phyloP scores from a whole-genome alignment of 2,113 vertebrate genomes.

The Tyto alba region DNA sequence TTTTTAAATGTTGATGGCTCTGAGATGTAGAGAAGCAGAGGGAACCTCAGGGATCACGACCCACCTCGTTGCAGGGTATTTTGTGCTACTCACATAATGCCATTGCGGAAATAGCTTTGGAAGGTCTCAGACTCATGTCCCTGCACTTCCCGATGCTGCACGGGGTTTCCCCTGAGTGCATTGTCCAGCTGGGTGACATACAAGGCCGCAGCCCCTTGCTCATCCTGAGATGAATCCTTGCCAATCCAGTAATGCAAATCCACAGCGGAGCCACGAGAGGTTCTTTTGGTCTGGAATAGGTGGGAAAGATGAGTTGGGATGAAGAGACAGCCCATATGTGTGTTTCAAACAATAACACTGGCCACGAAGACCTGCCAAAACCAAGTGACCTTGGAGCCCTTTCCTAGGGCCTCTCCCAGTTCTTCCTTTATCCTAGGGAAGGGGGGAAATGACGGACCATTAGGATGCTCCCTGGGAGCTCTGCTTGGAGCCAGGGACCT shows the following conservation, averaged over 20 bases:
- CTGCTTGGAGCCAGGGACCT: not conserved
- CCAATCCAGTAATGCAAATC: conserved; percentile 91
- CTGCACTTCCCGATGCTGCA: conserved; percentile 87
- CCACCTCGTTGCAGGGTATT: rapidly evolving
- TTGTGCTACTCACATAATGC: conserved; percentile 80
- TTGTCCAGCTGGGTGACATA: conserved; percentile 82
- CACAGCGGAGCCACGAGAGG: not conserved
- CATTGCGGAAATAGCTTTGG: conserved; percentile 86
- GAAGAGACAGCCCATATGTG: not conserved
- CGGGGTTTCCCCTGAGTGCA: conserved; percentile 70
- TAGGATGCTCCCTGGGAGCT: not conserved
- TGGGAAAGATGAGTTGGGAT: not conserved
- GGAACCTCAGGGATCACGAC: not conserved
- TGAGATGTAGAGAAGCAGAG: not conserved
- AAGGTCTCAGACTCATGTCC: conserved; percentile 80
- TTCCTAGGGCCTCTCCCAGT: not conserved
- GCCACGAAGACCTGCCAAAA: not conserved
- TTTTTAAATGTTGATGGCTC: rapidly evolving
- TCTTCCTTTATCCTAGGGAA: not conserved
- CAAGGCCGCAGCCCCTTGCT: conserved; percentile 82
- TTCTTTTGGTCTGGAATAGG: conserved; percentile 66
- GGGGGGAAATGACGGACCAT: not conserved
- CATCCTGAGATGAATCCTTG: conserved; percentile 80
- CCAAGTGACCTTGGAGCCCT: rapidly evolving
- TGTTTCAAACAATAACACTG: not conserved